phyloP scores from a whole-genome alignment of 2,113 vertebrate genomes.

The Actenoides hombroni region DNA sequence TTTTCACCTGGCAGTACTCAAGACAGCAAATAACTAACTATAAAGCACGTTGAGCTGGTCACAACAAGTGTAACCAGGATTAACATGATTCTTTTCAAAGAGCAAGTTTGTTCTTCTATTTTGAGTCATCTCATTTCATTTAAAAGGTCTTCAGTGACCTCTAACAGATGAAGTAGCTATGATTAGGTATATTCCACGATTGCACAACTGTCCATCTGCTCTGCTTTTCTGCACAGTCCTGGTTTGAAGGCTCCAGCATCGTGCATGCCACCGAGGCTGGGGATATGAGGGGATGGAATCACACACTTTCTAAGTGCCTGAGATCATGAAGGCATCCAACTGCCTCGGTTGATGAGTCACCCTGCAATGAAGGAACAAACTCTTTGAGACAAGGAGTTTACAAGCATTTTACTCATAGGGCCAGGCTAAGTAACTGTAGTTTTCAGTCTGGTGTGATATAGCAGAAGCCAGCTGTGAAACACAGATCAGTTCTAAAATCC shows the following conservation, averaged over 20 bases:
- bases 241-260: neutral
- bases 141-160: neutral
- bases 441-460: neutral
- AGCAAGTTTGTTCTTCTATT: neutral
- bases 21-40: neutral
- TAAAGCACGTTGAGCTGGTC: neutral
- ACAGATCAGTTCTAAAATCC: neutral
- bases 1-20: neutral
- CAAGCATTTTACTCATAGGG: neutral
- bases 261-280: neutral
- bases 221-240: neutral
- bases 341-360: neutral
- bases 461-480: neutral
- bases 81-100: neutral
- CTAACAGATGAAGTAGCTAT: neutral
- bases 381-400: neutral
- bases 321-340: neutral
- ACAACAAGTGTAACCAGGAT: neutral
- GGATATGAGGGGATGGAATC: neutral
- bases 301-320: neutral
- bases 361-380: neutral
- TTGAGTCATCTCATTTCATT: constrained; percentile 3
- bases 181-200: neutral
- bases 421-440: neutral
- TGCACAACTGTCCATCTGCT: constrained; percentile 34